Percentiles rank a stretch among this genome's conserved stretches.
Evolutionary conservation across 2,888 invertebrate genomes (phyloP).

Genomic region (Pseudeuparius sepicola): DNA sequence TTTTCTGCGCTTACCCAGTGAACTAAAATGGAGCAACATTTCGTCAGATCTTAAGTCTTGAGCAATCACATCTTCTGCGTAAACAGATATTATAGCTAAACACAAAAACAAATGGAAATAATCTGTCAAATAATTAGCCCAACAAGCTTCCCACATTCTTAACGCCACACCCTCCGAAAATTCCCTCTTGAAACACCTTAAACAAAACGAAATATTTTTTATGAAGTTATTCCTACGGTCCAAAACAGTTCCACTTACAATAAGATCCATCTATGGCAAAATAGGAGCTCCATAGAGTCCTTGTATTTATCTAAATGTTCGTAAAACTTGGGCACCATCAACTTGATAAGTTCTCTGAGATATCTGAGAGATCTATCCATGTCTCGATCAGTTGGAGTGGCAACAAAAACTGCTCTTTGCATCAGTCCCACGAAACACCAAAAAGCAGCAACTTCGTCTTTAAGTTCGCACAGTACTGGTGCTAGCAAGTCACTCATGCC

Average conservation of each 20-base stretch:
- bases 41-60: slow-evolving; percentile 89
- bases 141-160: slow-evolving; percentile 94
- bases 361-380: slow-evolving; percentile 89
- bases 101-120: slow-evolving; percentile 94
- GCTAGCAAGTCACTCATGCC: slow-evolving; percentile 96
- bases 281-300: slow-evolving; percentile 82
- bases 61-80: slow-evolving; percentile 86
- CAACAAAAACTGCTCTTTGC: slow-evolving; percentile 90
- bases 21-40: slow-evolving; percentile 90
- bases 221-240: too few species aligned
- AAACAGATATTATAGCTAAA: slow-evolving; percentile 85
- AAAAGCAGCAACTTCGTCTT: slow-evolving; percentile 91
- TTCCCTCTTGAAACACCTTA: slow-evolving; percentile 85
- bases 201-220: slow-evolving; percentile 23
- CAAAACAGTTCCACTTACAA: slow-evolving; percentile 56
- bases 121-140: slow-evolving; percentile 93
- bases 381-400: slow-evolving; percentile 87
- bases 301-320: slow-evolving; percentile 71
- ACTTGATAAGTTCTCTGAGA: slow-evolving; percentile 73
- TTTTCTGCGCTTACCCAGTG: slow-evolving; percentile 60
- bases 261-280: slow-evolving; percentile 92
- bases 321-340: slow-evolving; percentile 88
- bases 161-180: slow-evolving; percentile 82
- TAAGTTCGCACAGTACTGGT: slow-evolving; percentile 85
- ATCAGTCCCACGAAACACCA: slow-evolving; percentile 97